These are phyloP conservation scores for Monomorium pharaonis DNA, from an alignment of 1,140 invertebrate species.

Conservation along the genomic window DNA sequence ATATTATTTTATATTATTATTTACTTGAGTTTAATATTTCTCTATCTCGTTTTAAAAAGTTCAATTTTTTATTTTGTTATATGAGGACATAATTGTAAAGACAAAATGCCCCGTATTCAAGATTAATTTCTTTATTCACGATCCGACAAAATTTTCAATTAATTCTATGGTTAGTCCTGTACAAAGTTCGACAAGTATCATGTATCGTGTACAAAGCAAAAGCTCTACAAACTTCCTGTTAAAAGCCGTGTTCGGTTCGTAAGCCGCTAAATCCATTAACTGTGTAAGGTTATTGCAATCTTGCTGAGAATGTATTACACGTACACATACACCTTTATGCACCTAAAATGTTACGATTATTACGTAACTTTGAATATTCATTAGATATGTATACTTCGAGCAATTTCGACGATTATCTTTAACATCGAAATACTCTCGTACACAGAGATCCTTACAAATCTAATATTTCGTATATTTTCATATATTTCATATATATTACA, in stretches of 20 bases:
- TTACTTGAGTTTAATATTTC: neutral
- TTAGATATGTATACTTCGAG: neutral
- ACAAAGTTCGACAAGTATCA: constrained; percentile 3
- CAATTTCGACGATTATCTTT: neutral
- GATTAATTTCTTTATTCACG: neutral
- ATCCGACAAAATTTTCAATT: constrained; percentile 17
- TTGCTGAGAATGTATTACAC: constrained; percentile 11
- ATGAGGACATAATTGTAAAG: neutral
- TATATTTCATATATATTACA: too few relatives aligned
- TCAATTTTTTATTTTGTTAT: neutral
- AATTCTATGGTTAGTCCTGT: constrained; percentile 5
- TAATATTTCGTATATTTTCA: neutral
- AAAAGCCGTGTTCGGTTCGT: constrained; percentile 3
- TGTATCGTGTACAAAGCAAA: constrained; percentile 22
- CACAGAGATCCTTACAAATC: neutral
- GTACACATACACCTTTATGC: neutral
- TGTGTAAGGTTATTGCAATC: neutral
- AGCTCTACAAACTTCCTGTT: neutral
- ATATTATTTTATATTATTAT: neutral
- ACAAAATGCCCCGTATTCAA: neutral
- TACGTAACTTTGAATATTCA: constrained; percentile 24
- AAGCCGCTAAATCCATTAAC: constrained; percentile 17
- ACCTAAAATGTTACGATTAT: constrained; percentile 26
- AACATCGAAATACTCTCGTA: neutral
- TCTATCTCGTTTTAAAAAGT: neutral